Base-by-base conservation (phyloP, 1,140 invertebrate genomes). In the Calephelis nemesis region DNA sequence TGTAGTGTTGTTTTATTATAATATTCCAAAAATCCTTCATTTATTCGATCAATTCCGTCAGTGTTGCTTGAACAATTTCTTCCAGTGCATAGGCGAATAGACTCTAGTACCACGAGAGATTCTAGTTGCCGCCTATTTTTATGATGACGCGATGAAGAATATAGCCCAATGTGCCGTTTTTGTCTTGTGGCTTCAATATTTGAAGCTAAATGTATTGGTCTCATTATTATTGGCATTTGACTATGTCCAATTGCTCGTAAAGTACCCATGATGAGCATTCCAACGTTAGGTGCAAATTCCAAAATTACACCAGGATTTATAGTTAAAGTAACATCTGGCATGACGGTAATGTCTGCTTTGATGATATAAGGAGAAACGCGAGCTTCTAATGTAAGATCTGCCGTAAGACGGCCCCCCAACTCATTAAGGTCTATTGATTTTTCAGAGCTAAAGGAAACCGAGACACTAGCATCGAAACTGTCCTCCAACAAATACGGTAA, bases 211-310 rank as follows among this genome's bases (percentile, higher is more conserved):
- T 73, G 79, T 4, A 95, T 92, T 0, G 98, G 97, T 79, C 94
- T 93, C 96, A 99, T 98, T 13, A 95, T 85, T 70, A 99, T 98
- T 65, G 97, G 96, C 39, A 95, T 93, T 48, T 95, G 95, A 65
- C 93, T 93, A 47, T 94, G 94, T 0, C 99, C 99, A 67, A 95
- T 89, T 4, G 98, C 98, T 70, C 95, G 93, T n/a, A 99, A 88
- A 2, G 96, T 96, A 0, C 99, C 99, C 64, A 99, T 92, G 6
- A 99, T 98, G 9, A 99, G 92, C 71, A 99, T 98, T 0, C 99
- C 98, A 73, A 99, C 97, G 92, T 98, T 99, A 4, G 98, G 98
- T 62, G 96, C 96, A 88, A 99, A 99, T 91, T 99, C 97, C 82
- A 99, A 93, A 4, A 96, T 94, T 1, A 99, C 98, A 7, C 98